Base-by-base conservation (phyloP, 2,888 invertebrate species). In the Leptopilina syphax region DNA sequence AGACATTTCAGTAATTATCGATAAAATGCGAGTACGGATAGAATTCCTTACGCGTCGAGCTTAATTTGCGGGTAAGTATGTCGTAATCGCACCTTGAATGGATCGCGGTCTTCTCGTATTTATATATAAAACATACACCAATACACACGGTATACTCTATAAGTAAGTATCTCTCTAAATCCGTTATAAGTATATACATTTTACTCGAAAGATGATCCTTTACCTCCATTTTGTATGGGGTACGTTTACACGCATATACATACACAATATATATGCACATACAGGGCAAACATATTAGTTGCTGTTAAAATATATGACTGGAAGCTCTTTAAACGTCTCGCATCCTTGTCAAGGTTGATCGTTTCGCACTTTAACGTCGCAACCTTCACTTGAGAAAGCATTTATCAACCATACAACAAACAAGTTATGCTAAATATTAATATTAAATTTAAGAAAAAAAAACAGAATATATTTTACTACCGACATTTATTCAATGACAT, bases 1-100 rank as follows among this genome's bases (percentile, higher is more conserved):
- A 57, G 76, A 77, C 76, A 79, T 82, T 82, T 81, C 63, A 83
- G 83, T 78, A 82, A 83, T 82, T 82, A 83, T 80, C 78, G 83
- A 81, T 73, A 73, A 83, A 80, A 78, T 83, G 82, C 81, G 77
- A 63, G 78, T 82, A 82, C 80, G 82, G 81, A 81, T 79, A 57
- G 79, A 80, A 81, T 79, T 80, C 77, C 81, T 34, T 68, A 77
- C 77, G 60, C 70, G 54, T 77, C 78, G 18, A 77, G 79, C 73
- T 80, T 78, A 79, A 83, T 82, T 83, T 81, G 80, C 80, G 79
- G 77, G 76, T 80, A 80, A 76, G 82, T 81, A 57, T 73, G 73
- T 73, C 73, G 57, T 73, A 73, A 73, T 73, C 57, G 73, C 73
- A 73, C 73, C 73, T 73, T 57, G 73, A n/a, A 73, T 73, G 73